Evolutionary conservation across 2,113 vertebrate species (phyloP), one percentile per base, ranked within the genome.

Genomic region (Chaetorhynchus papuensis): DNA sequence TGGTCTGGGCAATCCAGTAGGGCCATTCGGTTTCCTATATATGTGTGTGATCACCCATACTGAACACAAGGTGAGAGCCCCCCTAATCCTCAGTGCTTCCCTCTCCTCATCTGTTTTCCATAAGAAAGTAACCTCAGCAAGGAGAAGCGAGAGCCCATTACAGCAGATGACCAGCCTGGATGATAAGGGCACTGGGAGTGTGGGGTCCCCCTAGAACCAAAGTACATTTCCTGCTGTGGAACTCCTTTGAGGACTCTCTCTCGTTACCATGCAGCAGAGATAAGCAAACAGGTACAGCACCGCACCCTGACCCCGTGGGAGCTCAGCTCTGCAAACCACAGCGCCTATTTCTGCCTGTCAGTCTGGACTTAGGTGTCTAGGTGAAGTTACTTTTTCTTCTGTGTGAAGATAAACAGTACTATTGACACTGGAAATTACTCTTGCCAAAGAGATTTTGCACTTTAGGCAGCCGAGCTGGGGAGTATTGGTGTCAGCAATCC

Each of bases 351-450:
- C 82, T 84, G 37, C 68, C 54, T 37, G 41, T 75, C 72, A 44
- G 10, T 69, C 64, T 37, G 68, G 39, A 41, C 50, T 83, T 71
- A 64, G 64, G 41, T 61, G 22, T 52, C 33, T 90, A 63, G 59
- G 37, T 79, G 47, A 50, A 74, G 49, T 41, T 49, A 17, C 26
- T 63, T 61, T 61, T 77, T 71, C 35, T 63, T 64, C 30, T 70
- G 24, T 52, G 39, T 81, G 78, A 96, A 83, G 86, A 76, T 81
- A 96, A 97, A 88, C 88, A 88, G 54, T 69, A 4, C 57, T 75
- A 69, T 78, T 88, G 94, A 86, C 91, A 84, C 3, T 72, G 37
- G 82, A 75, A 91, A 80, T 87, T 63, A 91, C 59, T 91, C 83
- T 83, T 88, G 65, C 78, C 53, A 17, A 65, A 81, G 69, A 68